Conservation (phyloP, 2,888 invertebrate genomes). For the Argyra leucocephala region DNA sequence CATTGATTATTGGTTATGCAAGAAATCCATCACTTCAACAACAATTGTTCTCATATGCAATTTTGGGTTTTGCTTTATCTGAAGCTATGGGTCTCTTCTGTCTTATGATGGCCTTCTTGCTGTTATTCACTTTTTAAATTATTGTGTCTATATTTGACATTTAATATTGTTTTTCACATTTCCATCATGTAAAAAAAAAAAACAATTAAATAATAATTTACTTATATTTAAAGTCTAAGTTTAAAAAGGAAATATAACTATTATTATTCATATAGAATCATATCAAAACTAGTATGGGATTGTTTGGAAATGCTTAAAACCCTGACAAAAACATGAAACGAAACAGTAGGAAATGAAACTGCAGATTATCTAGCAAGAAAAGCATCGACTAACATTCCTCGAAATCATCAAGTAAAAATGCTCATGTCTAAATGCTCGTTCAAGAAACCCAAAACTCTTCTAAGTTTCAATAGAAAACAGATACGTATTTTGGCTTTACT, state of each 20-base stretch:
- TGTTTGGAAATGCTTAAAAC: too few species aligned
- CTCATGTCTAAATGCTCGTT: too few species aligned
- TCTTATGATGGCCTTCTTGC: conserved; percentile 95
- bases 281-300: too few species aligned
- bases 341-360: too few species aligned
- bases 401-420: too few species aligned
- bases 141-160: conserved; percentile 24
- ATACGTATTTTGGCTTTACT: too few species aligned
- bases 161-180: background rate
- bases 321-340: too few species aligned
- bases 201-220: background rate
- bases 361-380: too few species aligned
- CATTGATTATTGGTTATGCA: conserved; percentile 91
- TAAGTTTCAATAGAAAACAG: too few species aligned
- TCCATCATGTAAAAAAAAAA: background rate
- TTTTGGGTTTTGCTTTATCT: conserved; percentile 92
- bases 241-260: conserved; percentile 6
- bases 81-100: conserved; percentile 99
- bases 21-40: conserved; percentile 95
- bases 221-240: conserved; percentile 1
- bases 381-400: too few species aligned
- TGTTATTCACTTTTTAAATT: conserved; percentile 86
- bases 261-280: too few species aligned
- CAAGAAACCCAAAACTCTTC: too few species aligned
- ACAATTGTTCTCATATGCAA: conserved; percentile 95